Evolutionary conservation across 2,888 invertebrate genomes (phyloP).

Genomic region (Sericinus montela): DNA sequence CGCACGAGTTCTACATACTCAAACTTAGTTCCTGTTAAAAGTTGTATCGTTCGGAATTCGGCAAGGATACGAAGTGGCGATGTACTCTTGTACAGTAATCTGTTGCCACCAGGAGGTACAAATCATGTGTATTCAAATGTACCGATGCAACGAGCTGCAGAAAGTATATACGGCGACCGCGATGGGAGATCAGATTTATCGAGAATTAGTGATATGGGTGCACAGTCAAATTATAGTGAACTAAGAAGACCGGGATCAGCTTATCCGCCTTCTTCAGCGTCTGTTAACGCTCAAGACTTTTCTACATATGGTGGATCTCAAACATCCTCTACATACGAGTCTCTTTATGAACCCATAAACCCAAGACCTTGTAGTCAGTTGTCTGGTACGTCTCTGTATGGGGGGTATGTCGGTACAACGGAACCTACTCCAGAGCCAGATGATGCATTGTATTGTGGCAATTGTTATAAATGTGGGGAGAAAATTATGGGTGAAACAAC

Average conservation of each 20-base stretch:
- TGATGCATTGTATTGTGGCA: slow-evolving; percentile 87
- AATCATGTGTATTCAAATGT: slow-evolving; percentile 73
- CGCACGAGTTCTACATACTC: slow-evolving; percentile 72
- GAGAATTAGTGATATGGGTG: slow-evolving; percentile 70
- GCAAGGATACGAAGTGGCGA: slow-evolving; percentile 62
- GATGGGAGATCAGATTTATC: slow-evolving; percentile 66
- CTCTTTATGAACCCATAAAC: slow-evolving; percentile 82
- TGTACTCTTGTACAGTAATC: slow-evolving; percentile 67
- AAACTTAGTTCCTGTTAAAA: slow-evolving; percentile 73
- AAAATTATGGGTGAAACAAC: slow-evolving; percentile 96
- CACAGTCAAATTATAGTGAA: slow-evolving; percentile 82
- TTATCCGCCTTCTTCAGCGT: slow-evolving; percentile 72
- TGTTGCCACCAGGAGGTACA: slow-evolving; percentile 70
- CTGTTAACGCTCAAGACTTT: slow-evolving; percentile 74
- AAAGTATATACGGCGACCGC: slow-evolving; percentile 69
- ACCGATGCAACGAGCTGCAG: slow-evolving; percentile 70
- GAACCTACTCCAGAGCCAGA: slow-evolving; percentile 88
- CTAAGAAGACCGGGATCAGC: slow-evolving; percentile 79
- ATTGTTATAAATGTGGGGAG: slow-evolving; percentile 95
- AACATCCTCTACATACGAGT: slow-evolving; percentile 83
- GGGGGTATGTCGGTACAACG: slow-evolving; percentile 83
- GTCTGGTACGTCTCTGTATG: slow-evolving; percentile 80
- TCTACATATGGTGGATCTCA: slow-evolving; percentile 79
- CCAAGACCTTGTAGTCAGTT: slow-evolving; percentile 80
- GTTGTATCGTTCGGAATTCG: slow-evolving; percentile 69